These are phyloP conservation scores for Cordilura impudica DNA, from an alignment of 2,888 invertebrate species.

Conservation along the genomic window DNA sequence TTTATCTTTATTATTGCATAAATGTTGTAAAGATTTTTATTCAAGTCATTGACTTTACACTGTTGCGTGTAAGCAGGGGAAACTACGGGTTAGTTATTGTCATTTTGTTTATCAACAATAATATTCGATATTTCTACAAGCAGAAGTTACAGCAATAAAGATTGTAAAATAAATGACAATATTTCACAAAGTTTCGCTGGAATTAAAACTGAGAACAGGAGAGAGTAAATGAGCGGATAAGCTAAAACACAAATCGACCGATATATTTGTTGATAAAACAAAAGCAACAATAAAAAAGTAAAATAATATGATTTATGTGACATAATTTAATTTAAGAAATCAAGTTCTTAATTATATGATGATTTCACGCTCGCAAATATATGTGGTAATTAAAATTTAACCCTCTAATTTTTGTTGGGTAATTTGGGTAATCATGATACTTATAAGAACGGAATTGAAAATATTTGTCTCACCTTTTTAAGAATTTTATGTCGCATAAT, in stretches of 20 bases:
- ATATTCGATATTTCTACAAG: neutral
- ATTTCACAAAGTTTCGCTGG: neutral
- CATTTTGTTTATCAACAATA: slow-evolving; percentile 38
- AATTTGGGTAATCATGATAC: too few relatives aligned
- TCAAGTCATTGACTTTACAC: slow-evolving; percentile 44
- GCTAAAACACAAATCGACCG: neutral
- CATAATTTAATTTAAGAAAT: slow-evolving; percentile 31
- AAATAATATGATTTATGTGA: neutral
- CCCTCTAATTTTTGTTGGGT: too few relatives aligned
- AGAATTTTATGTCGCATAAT: too few relatives aligned
- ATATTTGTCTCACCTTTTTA: too few relatives aligned
- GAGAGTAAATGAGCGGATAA: neutral
- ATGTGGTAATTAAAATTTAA: neutral
- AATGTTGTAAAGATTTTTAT: slow-evolving; percentile 33
- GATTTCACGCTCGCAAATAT: slow-evolving; percentile 48
- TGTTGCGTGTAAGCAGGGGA: slow-evolving; percentile 6
- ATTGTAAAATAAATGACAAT: neutral
- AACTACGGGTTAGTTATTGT: neutral
- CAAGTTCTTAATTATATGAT: slow-evolving; percentile 33
- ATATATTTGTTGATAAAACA: neutral
- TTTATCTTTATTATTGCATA: slow-evolving; percentile 4
- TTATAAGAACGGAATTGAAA: too few relatives aligned
- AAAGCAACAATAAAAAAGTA: neutral
- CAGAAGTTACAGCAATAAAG: neutral
- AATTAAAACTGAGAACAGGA: neutral